phyloP scores from a whole-genome alignment of 2,113 vertebrate genomes.

The Poicephalus gulielmi region DNA sequence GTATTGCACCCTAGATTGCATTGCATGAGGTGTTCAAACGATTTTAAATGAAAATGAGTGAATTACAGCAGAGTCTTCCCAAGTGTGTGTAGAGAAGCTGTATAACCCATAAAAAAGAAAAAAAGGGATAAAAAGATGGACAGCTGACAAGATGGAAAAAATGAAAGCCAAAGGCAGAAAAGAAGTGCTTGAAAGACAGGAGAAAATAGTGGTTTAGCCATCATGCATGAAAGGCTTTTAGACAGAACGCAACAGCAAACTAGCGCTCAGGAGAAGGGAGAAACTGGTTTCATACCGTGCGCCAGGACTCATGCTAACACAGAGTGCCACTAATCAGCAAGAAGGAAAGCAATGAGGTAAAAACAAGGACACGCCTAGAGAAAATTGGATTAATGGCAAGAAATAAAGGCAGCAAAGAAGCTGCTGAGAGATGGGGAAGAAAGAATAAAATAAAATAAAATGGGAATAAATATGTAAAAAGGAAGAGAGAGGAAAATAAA shows the following conservation, averaged over 20 bases:
- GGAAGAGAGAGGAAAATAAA: background rate
- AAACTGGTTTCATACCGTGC: fast-evolving
- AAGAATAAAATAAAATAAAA: background rate
- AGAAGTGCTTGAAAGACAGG: background rate
- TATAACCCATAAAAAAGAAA: background rate
- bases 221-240: background rate
- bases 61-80: background rate
- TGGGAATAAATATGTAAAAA: background rate
- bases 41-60: background rate
- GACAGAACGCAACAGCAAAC: background rate
- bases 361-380: background rate
- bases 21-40: fast-evolving
- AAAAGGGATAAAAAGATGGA: background rate
- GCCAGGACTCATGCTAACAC: background rate
- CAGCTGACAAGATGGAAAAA: background rate
- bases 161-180: background rate
- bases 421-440: background rate
- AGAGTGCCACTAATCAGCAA: background rate
- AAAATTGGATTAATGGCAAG: background rate
- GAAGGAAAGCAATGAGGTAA: background rate
- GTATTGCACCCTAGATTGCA: background rate
- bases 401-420: background rate
- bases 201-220: background rate
- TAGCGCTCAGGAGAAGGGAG: background rate
- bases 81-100: background rate